These are phyloP conservation scores for Diplodus sargus DNA, from an alignment of 2,797 vertebrate species.

Conservation along the genomic window DNA sequence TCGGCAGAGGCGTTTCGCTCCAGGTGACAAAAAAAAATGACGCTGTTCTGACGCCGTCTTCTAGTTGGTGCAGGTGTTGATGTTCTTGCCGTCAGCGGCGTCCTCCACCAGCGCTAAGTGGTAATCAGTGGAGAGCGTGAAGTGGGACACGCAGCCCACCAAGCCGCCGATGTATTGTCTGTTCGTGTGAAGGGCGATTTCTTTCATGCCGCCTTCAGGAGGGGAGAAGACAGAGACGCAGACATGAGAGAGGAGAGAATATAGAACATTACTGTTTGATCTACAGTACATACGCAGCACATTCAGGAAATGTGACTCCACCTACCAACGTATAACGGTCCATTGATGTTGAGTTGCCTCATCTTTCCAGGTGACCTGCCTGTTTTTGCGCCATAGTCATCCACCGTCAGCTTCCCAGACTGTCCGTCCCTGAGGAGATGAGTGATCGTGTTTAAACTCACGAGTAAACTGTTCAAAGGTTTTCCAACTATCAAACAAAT, in stretches of 20 bases:
- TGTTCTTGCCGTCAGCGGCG: conserved; percentile 94
- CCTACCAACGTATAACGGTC: conserved; percentile 93
- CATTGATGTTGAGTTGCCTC: conserved; percentile 95
- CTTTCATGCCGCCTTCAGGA: conserved; percentile 94
- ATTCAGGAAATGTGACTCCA: conserved; percentile 1
- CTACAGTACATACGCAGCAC: not conserved
- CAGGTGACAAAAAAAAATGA: conserved; percentile 1
- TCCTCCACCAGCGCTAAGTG: conserved; percentile 95
- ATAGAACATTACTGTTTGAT: not conserved
- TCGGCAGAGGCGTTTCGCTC: conserved; percentile 18
- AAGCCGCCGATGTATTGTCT: conserved; percentile 92
- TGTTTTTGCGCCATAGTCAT: conserved; percentile 95
- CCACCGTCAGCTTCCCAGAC: conserved; percentile 94
- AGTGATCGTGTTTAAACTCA: not conserved
- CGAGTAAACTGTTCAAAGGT: not conserved
- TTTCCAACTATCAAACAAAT: too few species aligned
- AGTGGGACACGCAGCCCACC: conserved; percentile 96
- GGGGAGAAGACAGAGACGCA: not conserved
- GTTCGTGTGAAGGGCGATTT: conserved; percentile 94
- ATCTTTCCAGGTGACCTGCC: conserved; percentile 93
- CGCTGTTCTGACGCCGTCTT: conserved; percentile 51
- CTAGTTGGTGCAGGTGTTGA: conserved; percentile 95
- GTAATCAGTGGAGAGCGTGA: conserved; percentile 96
- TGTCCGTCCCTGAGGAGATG: conserved; percentile 88
- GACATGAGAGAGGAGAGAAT: conserved; percentile 2